phyloP scores from a whole-genome alignment of 2,113 vertebrate genomes.

The Chlorodrepanis virens region DNA sequence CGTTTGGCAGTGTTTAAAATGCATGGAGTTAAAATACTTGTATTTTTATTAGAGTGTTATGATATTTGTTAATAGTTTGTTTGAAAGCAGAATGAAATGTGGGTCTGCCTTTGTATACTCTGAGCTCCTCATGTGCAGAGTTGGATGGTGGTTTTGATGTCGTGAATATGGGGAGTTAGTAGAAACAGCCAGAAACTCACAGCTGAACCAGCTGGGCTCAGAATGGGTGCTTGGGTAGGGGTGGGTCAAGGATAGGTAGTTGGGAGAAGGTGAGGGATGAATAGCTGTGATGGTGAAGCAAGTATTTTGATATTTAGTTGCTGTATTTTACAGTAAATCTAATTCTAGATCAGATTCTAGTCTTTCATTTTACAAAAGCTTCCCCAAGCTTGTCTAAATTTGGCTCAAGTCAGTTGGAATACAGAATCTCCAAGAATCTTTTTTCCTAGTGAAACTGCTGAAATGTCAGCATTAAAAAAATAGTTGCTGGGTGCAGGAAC shows the following conservation, averaged over 20 bases:
- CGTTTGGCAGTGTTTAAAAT: not conserved
- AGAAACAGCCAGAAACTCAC: not conserved
- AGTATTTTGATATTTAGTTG: not conserved
- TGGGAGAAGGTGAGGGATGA: not conserved
- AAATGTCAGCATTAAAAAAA: not conserved
- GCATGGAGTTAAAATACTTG: not conserved
- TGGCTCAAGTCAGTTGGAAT: not conserved
- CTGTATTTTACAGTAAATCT: not conserved
- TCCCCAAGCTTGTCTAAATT: not conserved
- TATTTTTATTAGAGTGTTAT: not conserved
- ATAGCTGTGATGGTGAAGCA: not conserved
- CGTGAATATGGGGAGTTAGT: not conserved
- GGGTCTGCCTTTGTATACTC: fast-evolving
- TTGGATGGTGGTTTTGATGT: not conserved
- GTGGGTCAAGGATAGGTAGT: not conserved
- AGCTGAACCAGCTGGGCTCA: not conserved
- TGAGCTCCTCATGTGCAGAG: not conserved
- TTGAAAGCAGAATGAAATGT: not conserved
- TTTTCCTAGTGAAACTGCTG: not conserved
- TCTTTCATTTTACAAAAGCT: not conserved
- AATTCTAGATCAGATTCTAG: not conserved
- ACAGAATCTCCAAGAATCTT: not conserved
- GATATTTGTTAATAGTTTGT: not conserved
- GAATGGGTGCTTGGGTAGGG: not conserved
- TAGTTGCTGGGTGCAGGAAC: not conserved